phyloP scores from a whole-genome alignment of 1,140 invertebrate genomes.

The Drosophila asahinai region DNA sequence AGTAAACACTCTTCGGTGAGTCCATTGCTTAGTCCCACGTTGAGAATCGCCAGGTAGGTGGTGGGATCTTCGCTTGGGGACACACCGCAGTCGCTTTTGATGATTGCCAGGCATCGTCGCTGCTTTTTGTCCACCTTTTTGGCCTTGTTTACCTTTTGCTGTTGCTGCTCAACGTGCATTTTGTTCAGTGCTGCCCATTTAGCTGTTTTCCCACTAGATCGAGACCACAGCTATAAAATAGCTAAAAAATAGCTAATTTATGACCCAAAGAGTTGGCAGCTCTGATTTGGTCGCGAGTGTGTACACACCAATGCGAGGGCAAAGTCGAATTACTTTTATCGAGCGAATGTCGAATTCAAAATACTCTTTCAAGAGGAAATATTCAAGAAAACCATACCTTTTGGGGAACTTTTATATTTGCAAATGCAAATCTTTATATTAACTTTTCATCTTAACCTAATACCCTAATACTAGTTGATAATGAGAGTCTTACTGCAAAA shows the following conservation, averaged over 20 bases:
- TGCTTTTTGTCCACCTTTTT: slow-evolving; percentile 77
- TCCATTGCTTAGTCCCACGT: slow-evolving; percentile 91
- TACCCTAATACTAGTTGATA: slow-evolving; percentile 18
- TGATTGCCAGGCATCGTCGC: slow-evolving; percentile 69
- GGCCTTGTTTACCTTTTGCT: slow-evolving; percentile 66
- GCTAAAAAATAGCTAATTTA: too few relatives aligned
- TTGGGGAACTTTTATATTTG: not conserved
- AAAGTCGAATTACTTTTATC: too few relatives aligned
- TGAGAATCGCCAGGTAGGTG: slow-evolving; percentile 81
- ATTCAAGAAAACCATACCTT: not conserved
- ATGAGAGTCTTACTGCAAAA: slow-evolving; percentile 30
- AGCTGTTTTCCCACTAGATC: too few relatives aligned
- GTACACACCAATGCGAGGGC: too few relatives aligned
- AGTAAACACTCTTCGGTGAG: slow-evolving; percentile 88
- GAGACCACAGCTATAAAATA: too few relatives aligned
- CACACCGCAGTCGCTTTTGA: slow-evolving; percentile 70
- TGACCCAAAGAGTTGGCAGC: too few relatives aligned
- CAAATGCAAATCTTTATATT: slow-evolving; percentile 17
- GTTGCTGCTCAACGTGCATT: slow-evolving; percentile 56
- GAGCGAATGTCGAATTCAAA: too few relatives aligned
- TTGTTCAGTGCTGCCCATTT: not conserved
- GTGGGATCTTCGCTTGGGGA: slow-evolving; percentile 63
- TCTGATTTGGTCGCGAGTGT: too few relatives aligned
- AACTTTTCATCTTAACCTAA: not conserved
- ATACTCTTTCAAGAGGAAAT: too few relatives aligned